Base-by-base conservation (phyloP, 2,113 vertebrate genomes). In the Callospermophilus lateralis region DNA sequence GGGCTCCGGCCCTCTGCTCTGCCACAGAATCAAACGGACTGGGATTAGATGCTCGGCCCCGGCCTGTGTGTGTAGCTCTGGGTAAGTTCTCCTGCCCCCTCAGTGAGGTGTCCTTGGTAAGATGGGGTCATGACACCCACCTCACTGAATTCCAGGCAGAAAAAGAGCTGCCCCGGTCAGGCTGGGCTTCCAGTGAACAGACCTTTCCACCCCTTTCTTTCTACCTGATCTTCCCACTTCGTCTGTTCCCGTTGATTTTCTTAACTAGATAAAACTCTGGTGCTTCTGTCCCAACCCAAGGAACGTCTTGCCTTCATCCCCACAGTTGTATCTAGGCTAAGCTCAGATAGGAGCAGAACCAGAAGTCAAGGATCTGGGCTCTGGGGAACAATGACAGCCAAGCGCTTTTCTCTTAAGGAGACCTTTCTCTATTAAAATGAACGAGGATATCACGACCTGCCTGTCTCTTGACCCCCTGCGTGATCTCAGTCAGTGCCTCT, bases 401-500 rank as follows among this genome's bases (percentile, higher is more conserved):
- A 68, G 42, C 55, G 24, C 22, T n/a, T 37, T 72, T 96, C 70
- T 70, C 28, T 42, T 80, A 63, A 61, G 80, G 37, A 93, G 90
- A 39, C 3, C 22, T 45, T 95, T 93, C 72, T 78, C 85, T 84
- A 37, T 95, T 61, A 93, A 94, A 95, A 83, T 20, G 84, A 95
- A 48, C 39, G 80, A 78, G 83, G 51, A 30, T 22, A 6, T 73
- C 79, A 73, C 45, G 65, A 24, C 8, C 73, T 74, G n/a, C 19
- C 42, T 15, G 10, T 76, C 19, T 84, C 39, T 19, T 55, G 16
- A 6, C 11, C 17, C 77, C 63, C 42, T 26, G 6, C 28, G 10
- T 22, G 90, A 80, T 58, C 81, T 61, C 9, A 68, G 48, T 79
- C 84, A 78, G 84, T 73, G 70, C 86, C 87, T 87, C 51, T 37